phyloP scores from a whole-genome alignment of 2,797 vertebrate genomes.

The Poecile montanus region DNA sequence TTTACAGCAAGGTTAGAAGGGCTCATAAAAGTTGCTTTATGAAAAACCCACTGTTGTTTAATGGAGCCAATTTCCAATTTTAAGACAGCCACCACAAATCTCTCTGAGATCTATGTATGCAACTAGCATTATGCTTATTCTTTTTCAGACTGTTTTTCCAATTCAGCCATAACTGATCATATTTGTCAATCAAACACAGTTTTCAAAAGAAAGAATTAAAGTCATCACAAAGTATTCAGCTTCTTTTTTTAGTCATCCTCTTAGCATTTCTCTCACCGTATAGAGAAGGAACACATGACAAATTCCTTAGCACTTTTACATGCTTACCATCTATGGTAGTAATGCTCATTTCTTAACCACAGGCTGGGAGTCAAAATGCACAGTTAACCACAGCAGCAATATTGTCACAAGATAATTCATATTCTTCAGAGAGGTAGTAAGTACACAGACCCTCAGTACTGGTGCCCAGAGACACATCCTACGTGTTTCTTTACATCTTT shows the following conservation, averaged over 20 bases:
- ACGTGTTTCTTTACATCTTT: not conserved
- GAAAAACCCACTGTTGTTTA: slow-evolving; percentile 35
- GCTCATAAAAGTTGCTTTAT: slow-evolving; percentile 60
- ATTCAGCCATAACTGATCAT: slow-evolving; percentile 31
- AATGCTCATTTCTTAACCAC: not conserved
- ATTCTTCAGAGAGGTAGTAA: not conserved
- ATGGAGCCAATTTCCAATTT: slow-evolving; percentile 55
- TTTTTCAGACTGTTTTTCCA: slow-evolving; percentile 38
- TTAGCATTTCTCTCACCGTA: not conserved
- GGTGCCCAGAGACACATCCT: not conserved
- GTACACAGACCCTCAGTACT: not conserved
- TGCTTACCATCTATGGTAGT: not conserved
- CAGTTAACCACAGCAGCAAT: not conserved
- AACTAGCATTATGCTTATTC: slow-evolving; percentile 34
- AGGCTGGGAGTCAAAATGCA: not conserved
- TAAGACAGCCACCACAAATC: slow-evolving; percentile 53
- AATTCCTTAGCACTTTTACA: not conserved
- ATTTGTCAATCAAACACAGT: slow-evolving; percentile 55
- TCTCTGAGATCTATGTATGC: slow-evolving; percentile 36
- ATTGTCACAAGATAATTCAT: not conserved
- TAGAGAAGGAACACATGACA: not conserved
- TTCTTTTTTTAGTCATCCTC: not conserved
- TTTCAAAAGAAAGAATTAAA: slow-evolving; percentile 59
- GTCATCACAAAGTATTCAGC: slow-evolving; percentile 21
- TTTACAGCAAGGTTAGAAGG: slow-evolving; percentile 57